These are phyloP conservation scores for Porites divaricata DNA, from an alignment of 92 coral and sea anemone species.

Conservation along the genomic window DNA sequence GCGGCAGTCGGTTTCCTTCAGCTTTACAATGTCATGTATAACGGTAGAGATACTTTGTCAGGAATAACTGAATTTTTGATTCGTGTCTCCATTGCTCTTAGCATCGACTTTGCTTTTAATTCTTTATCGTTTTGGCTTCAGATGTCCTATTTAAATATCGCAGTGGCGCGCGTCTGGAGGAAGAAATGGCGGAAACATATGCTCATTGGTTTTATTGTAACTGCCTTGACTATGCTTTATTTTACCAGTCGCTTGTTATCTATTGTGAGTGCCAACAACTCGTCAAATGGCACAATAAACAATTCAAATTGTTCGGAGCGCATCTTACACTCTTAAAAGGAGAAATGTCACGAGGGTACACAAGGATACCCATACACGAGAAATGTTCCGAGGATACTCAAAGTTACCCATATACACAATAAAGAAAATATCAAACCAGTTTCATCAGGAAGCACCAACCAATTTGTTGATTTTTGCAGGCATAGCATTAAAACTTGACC, in stretches of 20 bases:
- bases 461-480: no score
- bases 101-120: conserved; percentile 60
- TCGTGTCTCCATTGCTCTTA: conserved; percentile 52
- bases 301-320: neutral
- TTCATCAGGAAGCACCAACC: no score
- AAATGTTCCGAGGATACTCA: no score
- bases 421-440: no score
- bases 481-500: no score
- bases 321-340: no score
- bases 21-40: conserved; percentile 60
- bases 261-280: conserved; percentile 7
- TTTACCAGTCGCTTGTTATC: conserved; percentile 40
- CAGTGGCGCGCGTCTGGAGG: conserved; percentile 56
- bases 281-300: neutral
- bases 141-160: conserved; percentile 28
- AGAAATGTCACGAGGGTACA: no score
- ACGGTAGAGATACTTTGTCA: neutral
- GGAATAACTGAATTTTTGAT: conserved; percentile 29
- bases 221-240: conserved; percentile 11
- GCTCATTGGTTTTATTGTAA: conserved; percentile 14
- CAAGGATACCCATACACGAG: no score
- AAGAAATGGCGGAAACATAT: conserved; percentile 57
- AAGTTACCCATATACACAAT: no score
- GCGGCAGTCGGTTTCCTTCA: conserved; percentile 67
- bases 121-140: conserved; percentile 55